Conservation (phyloP, 2,888 invertebrate genomes). For the Seira ritae region DNA sequence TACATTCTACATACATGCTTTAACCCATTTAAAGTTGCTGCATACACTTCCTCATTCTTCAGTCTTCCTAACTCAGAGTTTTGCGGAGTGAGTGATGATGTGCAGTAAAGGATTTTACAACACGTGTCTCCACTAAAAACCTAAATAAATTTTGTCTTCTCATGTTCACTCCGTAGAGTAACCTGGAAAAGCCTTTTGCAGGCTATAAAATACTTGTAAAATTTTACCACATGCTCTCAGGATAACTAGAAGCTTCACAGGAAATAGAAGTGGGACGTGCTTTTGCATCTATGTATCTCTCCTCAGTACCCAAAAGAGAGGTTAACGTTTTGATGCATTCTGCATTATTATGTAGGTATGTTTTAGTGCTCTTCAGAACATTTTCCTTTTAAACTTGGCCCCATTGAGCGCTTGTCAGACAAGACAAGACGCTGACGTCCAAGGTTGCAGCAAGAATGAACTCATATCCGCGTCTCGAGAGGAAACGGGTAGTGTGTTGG, state of each 20-base stretch:
- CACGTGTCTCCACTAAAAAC: conserved; percentile 36
- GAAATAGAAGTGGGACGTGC: conserved; percentile 10
- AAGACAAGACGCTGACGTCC: neutral
- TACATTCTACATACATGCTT: neutral
- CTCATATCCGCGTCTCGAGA: neutral
- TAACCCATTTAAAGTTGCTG: neutral
- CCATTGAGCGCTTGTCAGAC: neutral
- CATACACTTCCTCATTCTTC: neutral
- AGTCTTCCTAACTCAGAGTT: neutral
- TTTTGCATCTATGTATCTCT: neutral
- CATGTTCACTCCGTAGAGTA: neutral
- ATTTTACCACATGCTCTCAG: conserved; percentile 1
- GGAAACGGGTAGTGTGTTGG: no score
- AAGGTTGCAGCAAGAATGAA: conserved; percentile 2
- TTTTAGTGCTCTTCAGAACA: neutral
- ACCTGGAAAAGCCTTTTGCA: neutral
- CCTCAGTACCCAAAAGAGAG: neutral
- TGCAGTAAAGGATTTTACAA: conserved; percentile 41
- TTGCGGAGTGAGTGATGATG: conserved; percentile 2
- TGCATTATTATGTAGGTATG: neutral
- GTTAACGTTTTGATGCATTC: neutral
- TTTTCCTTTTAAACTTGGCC: conserved; percentile 8
- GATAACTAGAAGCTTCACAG: neutral
- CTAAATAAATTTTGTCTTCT: conserved; percentile 29
- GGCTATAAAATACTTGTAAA: conserved; percentile 11